phyloP scores from a whole-genome alignment of 2,888 invertebrate genomes.

The Arenicola marina region DNA sequence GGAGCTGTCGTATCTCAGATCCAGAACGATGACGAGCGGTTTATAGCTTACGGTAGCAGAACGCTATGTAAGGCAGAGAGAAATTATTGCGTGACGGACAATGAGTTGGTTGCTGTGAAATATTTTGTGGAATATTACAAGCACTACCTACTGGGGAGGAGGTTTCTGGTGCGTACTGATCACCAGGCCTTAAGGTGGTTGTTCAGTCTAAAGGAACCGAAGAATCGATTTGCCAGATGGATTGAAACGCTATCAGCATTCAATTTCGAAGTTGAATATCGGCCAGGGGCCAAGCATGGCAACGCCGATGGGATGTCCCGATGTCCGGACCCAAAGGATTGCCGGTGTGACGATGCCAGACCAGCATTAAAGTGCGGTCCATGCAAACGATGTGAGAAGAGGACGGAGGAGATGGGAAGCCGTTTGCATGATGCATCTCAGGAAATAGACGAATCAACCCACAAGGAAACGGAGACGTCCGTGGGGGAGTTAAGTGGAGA shows the following conservation, averaged over 20 bases:
- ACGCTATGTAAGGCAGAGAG: constrained; percentile 16
- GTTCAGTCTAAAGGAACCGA: constrained; percentile 6
- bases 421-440: too few species aligned
- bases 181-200: constrained; percentile 22
- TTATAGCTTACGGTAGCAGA: too few species aligned
- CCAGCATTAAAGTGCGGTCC: constrained; percentile 3
- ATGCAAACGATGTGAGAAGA: background rate
- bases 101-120: constrained; percentile 24
- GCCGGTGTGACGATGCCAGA: background rate
- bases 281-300: background rate
- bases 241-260: constrained; percentile 1
- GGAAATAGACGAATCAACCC: too few species aligned
- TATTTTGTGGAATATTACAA: constrained; percentile 16
- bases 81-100: too few species aligned
- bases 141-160: constrained; percentile 20
- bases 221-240: too few species aligned
- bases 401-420: too few species aligned
- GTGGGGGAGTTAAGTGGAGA: too few species aligned
- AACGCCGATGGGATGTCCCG: constrained; percentile 9
- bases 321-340: background rate
- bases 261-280: constrained; percentile 2
- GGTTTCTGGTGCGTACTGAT: constrained; percentile 20
- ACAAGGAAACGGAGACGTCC: too few species aligned
- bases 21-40: too few species aligned
- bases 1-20: too few species aligned